Percentiles rank a stretch among this genome's conserved stretches.
Evolutionary conservation across 2,797 vertebrate genomes (phyloP).

Genomic region (Triplophysa bombifrons): DNA sequence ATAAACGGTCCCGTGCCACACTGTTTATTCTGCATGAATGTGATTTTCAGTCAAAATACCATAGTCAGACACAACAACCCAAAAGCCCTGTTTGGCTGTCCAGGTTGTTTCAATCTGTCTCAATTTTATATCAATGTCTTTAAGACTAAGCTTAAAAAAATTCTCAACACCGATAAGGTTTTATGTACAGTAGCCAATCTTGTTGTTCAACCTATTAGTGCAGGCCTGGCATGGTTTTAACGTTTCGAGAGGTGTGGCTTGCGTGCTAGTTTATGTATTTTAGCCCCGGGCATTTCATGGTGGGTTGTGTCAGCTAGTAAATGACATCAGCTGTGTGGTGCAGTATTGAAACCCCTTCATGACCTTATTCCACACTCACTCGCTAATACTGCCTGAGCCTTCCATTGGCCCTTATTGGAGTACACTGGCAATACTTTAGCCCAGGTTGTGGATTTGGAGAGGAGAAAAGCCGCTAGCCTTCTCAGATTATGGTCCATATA

Average conservation of each 20-base stretch:
- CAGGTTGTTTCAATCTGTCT: background rate
- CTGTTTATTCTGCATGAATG: background rate
- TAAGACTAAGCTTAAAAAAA: background rate
- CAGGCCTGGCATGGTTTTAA: background rate
- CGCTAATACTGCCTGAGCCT: conserved; percentile 44
- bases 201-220: conserved; percentile 9
- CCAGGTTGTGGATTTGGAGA: conserved; percentile 74
- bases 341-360: conserved; percentile 10
- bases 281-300: background rate
- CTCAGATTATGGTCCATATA: conserved; percentile 73
- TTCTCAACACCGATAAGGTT: background rate
- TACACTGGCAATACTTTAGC: conserved; percentile 71
- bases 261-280: conserved; percentile 30
- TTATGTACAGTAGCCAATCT: background rate
- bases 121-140: too few species aligned
- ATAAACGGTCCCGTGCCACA: background rate
- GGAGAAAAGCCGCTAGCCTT: conserved; percentile 71
- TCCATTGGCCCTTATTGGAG: conserved; percentile 70
- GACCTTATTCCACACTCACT: conserved; percentile 22
- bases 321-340: conserved; percentile 25
- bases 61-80: background rate
- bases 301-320: background rate
- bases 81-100: background rate
- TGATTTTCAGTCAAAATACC: background rate
- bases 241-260: background rate